Evolutionary conservation across 2,888 invertebrate genomes (phyloP).

Genomic region (Dastarcus helophoroides): DNA sequence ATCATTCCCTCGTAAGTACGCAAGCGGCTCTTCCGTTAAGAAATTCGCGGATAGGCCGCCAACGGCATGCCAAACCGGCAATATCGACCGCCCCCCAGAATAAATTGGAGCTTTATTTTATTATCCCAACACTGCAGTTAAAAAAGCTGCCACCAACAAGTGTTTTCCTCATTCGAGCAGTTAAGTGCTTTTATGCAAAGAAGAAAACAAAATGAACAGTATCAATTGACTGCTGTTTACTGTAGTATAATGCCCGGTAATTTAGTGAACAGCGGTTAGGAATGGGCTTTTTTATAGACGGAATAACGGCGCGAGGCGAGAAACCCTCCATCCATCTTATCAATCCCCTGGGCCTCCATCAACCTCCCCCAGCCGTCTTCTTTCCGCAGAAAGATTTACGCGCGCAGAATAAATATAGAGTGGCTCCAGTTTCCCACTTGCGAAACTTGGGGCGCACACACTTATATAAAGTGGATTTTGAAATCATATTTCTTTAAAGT

Average conservation of each 20-base stretch:
- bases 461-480: slow-evolving; percentile 35
- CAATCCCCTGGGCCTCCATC: slow-evolving; percentile 20
- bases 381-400: slow-evolving; percentile 31
- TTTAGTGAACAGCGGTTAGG: slow-evolving; percentile 25
- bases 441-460: slow-evolving; percentile 21
- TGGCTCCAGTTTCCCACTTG: slow-evolving; percentile 16
- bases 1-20: no score
- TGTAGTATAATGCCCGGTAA: slow-evolving; percentile 27
- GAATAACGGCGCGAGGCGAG: slow-evolving; percentile 24
- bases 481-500: slow-evolving; percentile 35
- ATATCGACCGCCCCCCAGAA: no score
- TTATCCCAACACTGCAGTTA: no score
- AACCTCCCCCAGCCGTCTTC: slow-evolving; percentile 17
- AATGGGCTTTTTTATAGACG: slow-evolving; percentile 24
- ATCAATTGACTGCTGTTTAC: slow-evolving; percentile 37
- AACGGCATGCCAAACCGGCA: no score
- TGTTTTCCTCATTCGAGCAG: neutral
- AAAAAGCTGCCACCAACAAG: slow-evolving; percentile 8
- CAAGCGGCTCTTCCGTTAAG: no score
- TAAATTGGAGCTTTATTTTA: no score
- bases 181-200: neutral
- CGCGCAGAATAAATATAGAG: slow-evolving; percentile 26
- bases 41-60: no score
- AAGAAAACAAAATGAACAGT: slow-evolving; percentile 15
- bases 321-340: slow-evolving; percentile 27